These are phyloP conservation scores for Rhabditophanes sp. DNA, from an alignment of 2,888 invertebrate species.

Conservation along the genomic window DNA sequence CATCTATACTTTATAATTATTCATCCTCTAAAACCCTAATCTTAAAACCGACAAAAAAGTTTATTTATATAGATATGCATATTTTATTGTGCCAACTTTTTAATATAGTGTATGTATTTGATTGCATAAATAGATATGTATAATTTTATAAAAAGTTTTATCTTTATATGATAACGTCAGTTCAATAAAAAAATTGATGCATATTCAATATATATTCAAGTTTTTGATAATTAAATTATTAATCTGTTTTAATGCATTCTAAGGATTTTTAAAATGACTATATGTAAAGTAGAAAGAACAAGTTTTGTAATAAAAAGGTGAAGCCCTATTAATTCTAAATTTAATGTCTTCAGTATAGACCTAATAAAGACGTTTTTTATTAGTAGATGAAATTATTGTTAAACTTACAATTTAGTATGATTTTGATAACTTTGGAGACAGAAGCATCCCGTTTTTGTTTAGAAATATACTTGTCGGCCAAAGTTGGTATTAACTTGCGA, in stretches of 20 bases:
- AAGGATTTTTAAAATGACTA: conserved; percentile 1
- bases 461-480: too few species aligned
- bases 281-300: neutral
- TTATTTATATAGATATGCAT: neutral
- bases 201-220: neutral
- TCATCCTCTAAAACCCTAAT: too few species aligned
- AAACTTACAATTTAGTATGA: conserved; percentile 1
- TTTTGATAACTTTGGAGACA: neutral
- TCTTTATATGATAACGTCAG: neutral
- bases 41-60: neutral
- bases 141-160: conserved; percentile 1
- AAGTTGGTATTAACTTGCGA: too few species aligned
- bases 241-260: neutral
- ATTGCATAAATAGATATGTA: neutral
- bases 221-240: neutral
- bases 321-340: neutral
- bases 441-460: conserved; percentile 1
- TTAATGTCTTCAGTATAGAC: neutral
- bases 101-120: neutral
- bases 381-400: conserved; percentile 2
- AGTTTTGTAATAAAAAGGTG: neutral
- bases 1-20: too few species aligned
- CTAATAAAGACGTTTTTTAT: conserved; percentile 1
- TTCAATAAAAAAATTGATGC: neutral
- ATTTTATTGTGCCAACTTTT: neutral